Evolutionary conservation across 2,797 vertebrate genomes (phyloP), one percentile per base, ranked within the genome.

Genomic region (Macroramphosus scolopax): DNA sequence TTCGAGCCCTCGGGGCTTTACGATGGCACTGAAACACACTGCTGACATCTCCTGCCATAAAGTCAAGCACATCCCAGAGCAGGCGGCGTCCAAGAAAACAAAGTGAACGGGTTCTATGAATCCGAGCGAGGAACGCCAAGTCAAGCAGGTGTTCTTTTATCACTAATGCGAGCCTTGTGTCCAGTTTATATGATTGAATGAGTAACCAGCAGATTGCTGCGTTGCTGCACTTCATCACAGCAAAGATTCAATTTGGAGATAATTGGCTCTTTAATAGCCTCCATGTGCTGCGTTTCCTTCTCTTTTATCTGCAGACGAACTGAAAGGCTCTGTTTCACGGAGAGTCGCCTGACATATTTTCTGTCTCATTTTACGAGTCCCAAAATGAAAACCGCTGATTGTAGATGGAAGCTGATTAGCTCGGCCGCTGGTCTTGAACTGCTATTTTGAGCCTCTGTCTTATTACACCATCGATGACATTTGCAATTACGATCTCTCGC

Each of bases 71-170:
- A 64, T 60, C 61, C 55, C 41, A 45, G 17, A 61, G 50, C 50
- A 30, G 0, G 1, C 18, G 17, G 22, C 20, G 6, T 56, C 25
- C 12, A 8, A 26, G 10, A 11, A 16, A 17, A n/a, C n/a, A n/a
- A n/a, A n/a, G n/a, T n/a, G n/a, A n/a, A n/a, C n/a, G n/a, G n/a
- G n/a, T n/a, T n/a, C n/a, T n/a, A n/a, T n/a, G n/a, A n/a, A n/a
- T n/a, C n/a, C n/a, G n/a, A n/a, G n/a, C n/a, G n/a, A n/a, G n/a
- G n/a, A n/a, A n/a, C n/a, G n/a, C n/a, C n/a, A n/a, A 64, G 57
- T 63, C 68, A 52, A 57, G 68, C 79, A 88, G 84, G 83, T 87
- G 83, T 77, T 80, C 41, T 50, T 72, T 71, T 47, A 63, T 35
- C 17, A 17, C 70, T 44, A 75, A 69, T 12, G 0, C 40, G 4